Evolutionary conservation across 2,113 vertebrate genomes (phyloP).

Genomic region (Rhynchomys soricoides): DNA sequence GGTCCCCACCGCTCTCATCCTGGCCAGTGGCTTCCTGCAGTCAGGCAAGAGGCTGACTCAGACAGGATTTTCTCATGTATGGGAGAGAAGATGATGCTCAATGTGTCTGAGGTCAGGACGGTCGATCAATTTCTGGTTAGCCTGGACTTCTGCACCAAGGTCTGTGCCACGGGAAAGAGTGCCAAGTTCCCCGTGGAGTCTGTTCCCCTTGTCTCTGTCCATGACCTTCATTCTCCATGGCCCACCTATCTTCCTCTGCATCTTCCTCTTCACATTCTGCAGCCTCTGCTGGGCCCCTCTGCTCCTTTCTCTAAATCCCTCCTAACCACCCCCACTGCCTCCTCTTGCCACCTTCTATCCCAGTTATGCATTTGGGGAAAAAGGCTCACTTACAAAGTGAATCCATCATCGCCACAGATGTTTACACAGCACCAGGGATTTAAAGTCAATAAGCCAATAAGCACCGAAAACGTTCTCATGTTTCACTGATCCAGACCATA

Average conservation of each 20-base stretch:
- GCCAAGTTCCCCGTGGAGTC: background rate
- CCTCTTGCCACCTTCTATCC: background rate
- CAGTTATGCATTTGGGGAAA: background rate
- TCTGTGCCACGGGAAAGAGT: background rate
- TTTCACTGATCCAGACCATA: background rate
- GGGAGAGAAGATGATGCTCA: background rate
- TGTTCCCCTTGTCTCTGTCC: background rate
- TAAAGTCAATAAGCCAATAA: background rate
- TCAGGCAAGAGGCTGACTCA: background rate
- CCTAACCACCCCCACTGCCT: background rate
- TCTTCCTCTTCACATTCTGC: background rate
- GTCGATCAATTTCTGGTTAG: background rate
- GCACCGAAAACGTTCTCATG: background rate
- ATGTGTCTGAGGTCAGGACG: background rate
- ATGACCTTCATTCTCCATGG: background rate
- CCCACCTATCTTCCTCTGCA: background rate
- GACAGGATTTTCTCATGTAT: accelerated
- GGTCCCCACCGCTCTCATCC: background rate
- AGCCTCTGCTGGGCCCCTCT: accelerated
- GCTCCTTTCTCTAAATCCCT: background rate
- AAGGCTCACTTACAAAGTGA: background rate
- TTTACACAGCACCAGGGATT: background rate
- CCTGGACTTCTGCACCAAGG: background rate
- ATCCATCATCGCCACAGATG: background rate
- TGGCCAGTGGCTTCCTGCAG: background rate